A percentile compares a stretch with the other conserved stretches of the same genome.
phyloP scores from a whole-genome alignment of 1,140 invertebrate species.

The Temnothorax nylanderi region DNA sequence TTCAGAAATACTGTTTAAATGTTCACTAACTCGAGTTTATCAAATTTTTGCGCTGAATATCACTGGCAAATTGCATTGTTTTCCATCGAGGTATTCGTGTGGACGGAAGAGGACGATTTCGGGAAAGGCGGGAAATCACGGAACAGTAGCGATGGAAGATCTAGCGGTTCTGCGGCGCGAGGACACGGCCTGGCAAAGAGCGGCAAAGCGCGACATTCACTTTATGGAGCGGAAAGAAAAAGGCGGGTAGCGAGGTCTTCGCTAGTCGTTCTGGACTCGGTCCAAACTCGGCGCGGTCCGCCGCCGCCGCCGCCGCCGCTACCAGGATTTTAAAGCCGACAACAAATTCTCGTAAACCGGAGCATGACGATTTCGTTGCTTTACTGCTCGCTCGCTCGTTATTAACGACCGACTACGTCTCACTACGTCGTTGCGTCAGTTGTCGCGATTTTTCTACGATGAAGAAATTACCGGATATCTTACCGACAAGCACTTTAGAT shows the following conservation, averaged over 20 bases:
- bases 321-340: constrained; percentile 65
- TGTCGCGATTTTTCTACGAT: neutral
- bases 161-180: neutral
- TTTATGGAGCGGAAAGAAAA: constrained; percentile 73
- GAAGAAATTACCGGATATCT: constrained; percentile 6
- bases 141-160: neutral
- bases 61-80: neutral
- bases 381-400: constrained; percentile 54
- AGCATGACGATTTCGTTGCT: constrained; percentile 47
- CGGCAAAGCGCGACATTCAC: constrained; percentile 71
- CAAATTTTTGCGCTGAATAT: neutral
- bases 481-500: neutral
- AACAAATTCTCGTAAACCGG: constrained; percentile 65
- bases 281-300: constrained; percentile 65
- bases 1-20: neutral
- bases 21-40: neutral
- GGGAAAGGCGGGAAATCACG: constrained; percentile 44
- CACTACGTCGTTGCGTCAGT: neutral
- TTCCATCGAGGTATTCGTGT: constrained; percentile 25
- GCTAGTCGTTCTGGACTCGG: constrained; percentile 56
- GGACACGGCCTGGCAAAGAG: constrained; percentile 38
- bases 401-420: constrained; percentile 49
- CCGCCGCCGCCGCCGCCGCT: constrained; percentile 7
- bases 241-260: neutral
- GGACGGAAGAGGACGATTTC: constrained; percentile 6